phyloP scores from a whole-genome alignment of 30 jellyfish, hydroid and myxozoan species.

The Chironex yamaguchii region DNA sequence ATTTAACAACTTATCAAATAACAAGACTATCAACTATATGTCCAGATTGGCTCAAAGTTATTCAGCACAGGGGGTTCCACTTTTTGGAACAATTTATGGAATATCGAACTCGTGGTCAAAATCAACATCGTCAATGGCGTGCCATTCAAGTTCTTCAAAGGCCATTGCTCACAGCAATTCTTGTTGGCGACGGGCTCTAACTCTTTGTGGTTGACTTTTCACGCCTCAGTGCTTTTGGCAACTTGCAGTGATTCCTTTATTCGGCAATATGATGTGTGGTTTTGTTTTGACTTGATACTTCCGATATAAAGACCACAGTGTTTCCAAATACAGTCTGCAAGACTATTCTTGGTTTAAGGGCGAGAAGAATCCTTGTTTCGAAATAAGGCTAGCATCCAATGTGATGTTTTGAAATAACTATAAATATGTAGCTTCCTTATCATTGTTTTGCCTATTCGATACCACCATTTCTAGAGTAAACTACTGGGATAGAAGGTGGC shows the following conservation, averaged over 20 bases:
- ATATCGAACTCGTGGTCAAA: constrained; percentile 65
- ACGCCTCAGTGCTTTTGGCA: constrained; percentile 34
- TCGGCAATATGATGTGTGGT: constrained; percentile 68
- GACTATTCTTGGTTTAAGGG: no score
- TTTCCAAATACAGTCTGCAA: constrained; percentile 59
- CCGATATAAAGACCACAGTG: constrained; percentile 68
- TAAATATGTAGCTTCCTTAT: constrained; percentile 59
- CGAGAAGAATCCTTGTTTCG: constrained; percentile 12
- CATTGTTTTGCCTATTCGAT: constrained; percentile 62
- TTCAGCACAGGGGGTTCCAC: no score
- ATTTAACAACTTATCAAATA: no score
- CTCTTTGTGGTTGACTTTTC: constrained; percentile 63
- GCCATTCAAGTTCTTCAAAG: constrained; percentile 64
- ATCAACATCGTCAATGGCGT: constrained; percentile 56
- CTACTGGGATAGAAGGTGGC: constrained; percentile 77
- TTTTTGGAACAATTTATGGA: constrained; percentile 50
- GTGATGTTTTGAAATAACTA: constrained; percentile 45
- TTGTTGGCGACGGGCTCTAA: constrained; percentile 64
- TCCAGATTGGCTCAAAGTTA: no score
- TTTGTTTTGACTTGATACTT: constrained; percentile 49
- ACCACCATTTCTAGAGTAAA: constrained; percentile 63
- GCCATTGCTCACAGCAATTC: constrained; percentile 69
- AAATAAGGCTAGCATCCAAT: constrained; percentile 45
- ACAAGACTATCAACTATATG: no score
- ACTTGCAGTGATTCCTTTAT: constrained; percentile 59